Conservation (phyloP, 2,888 invertebrate genomes). For the Eilema sororculum region DNA sequence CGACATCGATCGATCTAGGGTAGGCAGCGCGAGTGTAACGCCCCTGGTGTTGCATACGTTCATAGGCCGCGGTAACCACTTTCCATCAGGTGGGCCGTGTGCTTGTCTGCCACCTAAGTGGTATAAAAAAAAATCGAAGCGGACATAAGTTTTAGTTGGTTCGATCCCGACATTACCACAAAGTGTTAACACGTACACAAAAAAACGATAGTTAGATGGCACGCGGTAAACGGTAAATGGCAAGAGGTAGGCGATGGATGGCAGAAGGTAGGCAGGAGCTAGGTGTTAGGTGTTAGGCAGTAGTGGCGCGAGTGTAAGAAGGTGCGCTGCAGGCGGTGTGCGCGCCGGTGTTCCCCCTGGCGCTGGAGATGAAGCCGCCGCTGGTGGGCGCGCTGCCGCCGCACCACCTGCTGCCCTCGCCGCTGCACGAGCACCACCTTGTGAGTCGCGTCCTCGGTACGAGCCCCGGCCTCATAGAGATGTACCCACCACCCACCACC, state of each 20-base stretch:
- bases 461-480: slow-evolving; percentile 30
- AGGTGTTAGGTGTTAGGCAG: neutral
- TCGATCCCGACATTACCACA: no score
- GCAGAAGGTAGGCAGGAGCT: neutral
- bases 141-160: no score
- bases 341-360: slow-evolving; percentile 84
- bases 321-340: slow-evolving; percentile 76
- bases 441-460: slow-evolving; percentile 70
- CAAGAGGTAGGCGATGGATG: neutral
- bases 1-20: no score
- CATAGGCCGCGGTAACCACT: no score
- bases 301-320: slow-evolving; percentile 12
- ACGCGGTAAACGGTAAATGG: neutral
- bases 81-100: no score
- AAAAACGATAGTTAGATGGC: neutral
- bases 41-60: no score
- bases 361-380: slow-evolving; percentile 85
- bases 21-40: no score
- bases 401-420: slow-evolving; percentile 86
- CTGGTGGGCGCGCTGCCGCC: slow-evolving; percentile 84
- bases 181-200: no score
- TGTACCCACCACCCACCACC: no score
- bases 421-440: slow-evolving; percentile 90
- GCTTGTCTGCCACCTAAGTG: no score
- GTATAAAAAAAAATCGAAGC: no score